Base-by-base conservation (phyloP, 64 coral and sea anemone genomes). In the Hydrozoanthus tunicans region DNA sequence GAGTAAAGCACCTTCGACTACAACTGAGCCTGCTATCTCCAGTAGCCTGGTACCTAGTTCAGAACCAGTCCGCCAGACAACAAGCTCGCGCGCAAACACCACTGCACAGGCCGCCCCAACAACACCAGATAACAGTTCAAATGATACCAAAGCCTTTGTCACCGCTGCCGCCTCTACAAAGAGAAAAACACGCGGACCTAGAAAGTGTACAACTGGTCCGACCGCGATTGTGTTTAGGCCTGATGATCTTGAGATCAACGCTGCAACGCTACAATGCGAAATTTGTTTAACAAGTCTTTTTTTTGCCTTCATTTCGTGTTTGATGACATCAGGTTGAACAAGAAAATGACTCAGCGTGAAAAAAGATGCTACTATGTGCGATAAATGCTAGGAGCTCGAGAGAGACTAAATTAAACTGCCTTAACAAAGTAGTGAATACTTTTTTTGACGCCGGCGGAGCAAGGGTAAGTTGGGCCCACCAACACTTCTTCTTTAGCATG, bases 131-230 rank as follows among this genome's bases (percentile, higher is more conserved):
- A 6, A 81, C 58, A 62, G 23, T 13, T 10, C 58, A 9, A 81
- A 81, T 27, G 55, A 6, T 26, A 81, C 59, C 2, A 60, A 4
- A 3, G 9, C 4, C 7, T 23, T 20, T 4, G 17, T 9, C 9
- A 81, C 58, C 6, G 23, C 59, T 0, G 26, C 23, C 11, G 79
- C 14, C 24, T 27, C 23, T 62, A 11, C 24, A 1, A 76, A 32
- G 20, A 32, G 57, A 10, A 81, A 27, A 61, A 26, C 79, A 55
- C 79, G 79, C 13, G 79, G 58, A 24, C 79, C 79, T 12, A 63
- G n/a, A 43, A 81, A 81, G 62, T 81, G 79, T 13, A 81, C 79
- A 3, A 81, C 79, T 62, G 58, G 79, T 61, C 25, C 79, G 15
- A 63, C 79, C 5, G 59, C 25, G 3, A 81, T 81, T 14, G 23